phyloP scores from a whole-genome alignment of 30 jellyfish, hydroid and myxozoan species.

The Rhopilema esculentum region DNA sequence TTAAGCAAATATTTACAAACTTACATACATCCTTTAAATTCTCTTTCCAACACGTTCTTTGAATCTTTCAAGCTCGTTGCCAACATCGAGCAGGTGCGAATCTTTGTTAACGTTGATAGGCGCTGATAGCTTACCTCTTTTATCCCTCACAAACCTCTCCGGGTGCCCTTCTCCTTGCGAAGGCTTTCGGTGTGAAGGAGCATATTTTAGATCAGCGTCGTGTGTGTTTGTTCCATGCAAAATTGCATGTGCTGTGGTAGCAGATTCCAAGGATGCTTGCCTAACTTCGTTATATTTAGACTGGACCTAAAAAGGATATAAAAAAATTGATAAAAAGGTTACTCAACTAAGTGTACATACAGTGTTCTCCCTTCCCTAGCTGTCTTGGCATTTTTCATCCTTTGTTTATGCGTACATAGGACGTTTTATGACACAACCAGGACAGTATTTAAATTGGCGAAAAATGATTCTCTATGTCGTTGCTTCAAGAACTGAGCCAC shows the following conservation, averaged over 20 bases:
- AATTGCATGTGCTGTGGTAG: conserved; percentile 41
- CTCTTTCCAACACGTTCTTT: conserved; percentile 7
- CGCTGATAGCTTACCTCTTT: neutral
- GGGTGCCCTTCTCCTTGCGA: neutral
- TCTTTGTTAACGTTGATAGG: neutral
- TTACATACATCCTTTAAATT: neutral
- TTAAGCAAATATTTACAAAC: neutral
- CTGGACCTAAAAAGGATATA: conserved; percentile 49
- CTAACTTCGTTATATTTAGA: conserved; percentile 58
- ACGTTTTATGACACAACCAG: too few relatives aligned
- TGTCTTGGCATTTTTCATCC: too few relatives aligned
- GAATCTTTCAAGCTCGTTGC: conserved; percentile 1
- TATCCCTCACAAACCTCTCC: neutral
- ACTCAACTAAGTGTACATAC: too few relatives aligned
- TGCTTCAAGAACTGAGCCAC: too few relatives aligned
- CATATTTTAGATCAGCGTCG: neutral
- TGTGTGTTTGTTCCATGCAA: neutral
- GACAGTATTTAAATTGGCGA: too few relatives aligned
- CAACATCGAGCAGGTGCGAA: neutral
- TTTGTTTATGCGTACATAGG: too few relatives aligned
- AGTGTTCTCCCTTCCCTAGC: too few relatives aligned
- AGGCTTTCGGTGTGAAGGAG: neutral
- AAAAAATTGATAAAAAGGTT: too few relatives aligned
- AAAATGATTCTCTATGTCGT: too few relatives aligned
- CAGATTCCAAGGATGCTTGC: conserved; percentile 41